Percentiles rank a stretch among this genome's conserved stretches.
Evolutionary conservation across 2,888 invertebrate genomes (phyloP).

Genomic region (Acanthoscelides obtectus): DNA sequence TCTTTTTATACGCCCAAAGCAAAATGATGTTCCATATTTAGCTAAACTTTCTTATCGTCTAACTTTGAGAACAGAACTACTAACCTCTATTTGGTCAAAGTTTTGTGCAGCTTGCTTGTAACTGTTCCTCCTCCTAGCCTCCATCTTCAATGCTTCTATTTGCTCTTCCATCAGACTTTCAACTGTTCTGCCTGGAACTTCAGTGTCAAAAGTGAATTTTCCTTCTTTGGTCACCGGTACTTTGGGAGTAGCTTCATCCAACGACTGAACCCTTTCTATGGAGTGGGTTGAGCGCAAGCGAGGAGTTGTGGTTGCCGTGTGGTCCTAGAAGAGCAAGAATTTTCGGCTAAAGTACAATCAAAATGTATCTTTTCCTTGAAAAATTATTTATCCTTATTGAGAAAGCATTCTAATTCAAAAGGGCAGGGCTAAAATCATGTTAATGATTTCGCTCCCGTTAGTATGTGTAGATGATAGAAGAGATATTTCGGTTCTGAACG

Average conservation of each 20-base stretch:
- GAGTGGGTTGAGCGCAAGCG: constrained; percentile 1
- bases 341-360: too few relatives aligned
- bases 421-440: too few relatives aligned
- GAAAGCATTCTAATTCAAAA: too few relatives aligned
- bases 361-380: too few relatives aligned
- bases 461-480: too few relatives aligned
- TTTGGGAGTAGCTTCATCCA: constrained; percentile 25
- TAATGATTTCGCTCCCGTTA: too few relatives aligned
- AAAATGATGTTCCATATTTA: too few relatives aligned
- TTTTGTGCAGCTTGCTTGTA: constrained; percentile 43
- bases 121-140: constrained; percentile 41
- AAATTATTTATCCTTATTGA: too few relatives aligned
- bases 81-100: constrained; percentile 39
- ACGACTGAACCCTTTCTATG: constrained; percentile 1
- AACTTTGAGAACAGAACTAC: too few relatives aligned
- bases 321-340: neutral
- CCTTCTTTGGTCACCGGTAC: constrained; percentile 10
- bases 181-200: constrained; percentile 31
- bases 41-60: too few relatives aligned
- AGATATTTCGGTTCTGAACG: too few relatives aligned
- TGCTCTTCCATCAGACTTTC: constrained; percentile 42
- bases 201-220: constrained; percentile 11
- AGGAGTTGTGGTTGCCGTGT: neutral
- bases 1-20: too few relatives aligned
- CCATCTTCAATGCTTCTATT: constrained; percentile 39